phyloP scores from a whole-genome alignment of 2,113 vertebrate genomes.

The Chascanopsetta lugubris region DNA sequence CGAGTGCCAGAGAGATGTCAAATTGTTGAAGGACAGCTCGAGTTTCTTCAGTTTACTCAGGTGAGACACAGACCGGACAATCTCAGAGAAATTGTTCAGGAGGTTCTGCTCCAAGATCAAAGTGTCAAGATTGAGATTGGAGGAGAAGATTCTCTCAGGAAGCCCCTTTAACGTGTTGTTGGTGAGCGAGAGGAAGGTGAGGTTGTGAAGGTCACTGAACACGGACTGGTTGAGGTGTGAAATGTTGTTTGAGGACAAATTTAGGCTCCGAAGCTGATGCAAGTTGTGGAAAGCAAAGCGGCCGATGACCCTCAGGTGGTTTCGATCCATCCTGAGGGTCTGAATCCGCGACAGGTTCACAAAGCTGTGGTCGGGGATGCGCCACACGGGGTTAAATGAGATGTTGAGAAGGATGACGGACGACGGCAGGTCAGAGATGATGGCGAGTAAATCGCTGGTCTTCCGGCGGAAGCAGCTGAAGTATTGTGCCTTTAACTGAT shows the following conservation, averaged over 20 bases:
- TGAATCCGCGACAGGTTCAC: conserved; percentile 58
- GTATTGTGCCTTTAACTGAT: not conserved
- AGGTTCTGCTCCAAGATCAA: conserved; percentile 70
- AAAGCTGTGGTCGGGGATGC: conserved; percentile 64
- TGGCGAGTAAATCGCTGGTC: conserved; percentile 18
- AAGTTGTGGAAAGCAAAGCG: conserved; percentile 77
- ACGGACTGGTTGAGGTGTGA: conserved; percentile 41
- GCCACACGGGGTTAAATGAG: conserved; percentile 1
- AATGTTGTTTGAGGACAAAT: conserved; percentile 77
- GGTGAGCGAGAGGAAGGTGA: conserved; percentile 67
- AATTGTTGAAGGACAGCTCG: conserved; percentile 79
- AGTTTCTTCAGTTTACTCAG: conserved; percentile 65
- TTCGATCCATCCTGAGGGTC: conserved; percentile 71
- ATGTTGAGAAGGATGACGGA: conserved; percentile 63
- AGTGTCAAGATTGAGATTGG: conserved; percentile 43
- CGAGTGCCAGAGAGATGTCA: conserved; percentile 69
- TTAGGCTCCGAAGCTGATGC: conserved; percentile 60
- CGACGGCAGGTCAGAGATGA: conserved; percentile 69
- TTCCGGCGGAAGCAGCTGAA: conserved; percentile 76
- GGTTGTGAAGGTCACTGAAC: conserved; percentile 71
- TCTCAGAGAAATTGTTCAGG: conserved; percentile 68
- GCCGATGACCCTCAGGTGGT: conserved; percentile 53
- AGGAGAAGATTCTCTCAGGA: conserved; percentile 60
- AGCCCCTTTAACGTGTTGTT: conserved; percentile 69
- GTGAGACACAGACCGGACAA: conserved; percentile 67